Conservation (phyloP, 1,140 invertebrate genomes). For the Wasmannia auropunctata region DNA sequence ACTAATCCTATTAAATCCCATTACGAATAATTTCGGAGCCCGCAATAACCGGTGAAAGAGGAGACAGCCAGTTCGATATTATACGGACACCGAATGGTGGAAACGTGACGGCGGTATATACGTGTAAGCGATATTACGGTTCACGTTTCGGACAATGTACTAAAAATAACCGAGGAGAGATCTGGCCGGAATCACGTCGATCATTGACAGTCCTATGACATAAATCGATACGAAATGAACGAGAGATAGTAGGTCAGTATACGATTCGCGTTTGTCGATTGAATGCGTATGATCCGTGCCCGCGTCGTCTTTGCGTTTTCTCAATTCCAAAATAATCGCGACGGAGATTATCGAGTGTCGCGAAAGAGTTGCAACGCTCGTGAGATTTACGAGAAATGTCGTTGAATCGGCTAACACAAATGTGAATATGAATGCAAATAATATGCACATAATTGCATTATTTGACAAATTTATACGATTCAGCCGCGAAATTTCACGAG, state of each 20-base stretch:
- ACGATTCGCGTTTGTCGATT: slow-evolving; percentile 12
- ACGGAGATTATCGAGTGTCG: background rate
- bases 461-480: slow-evolving; percentile 55
- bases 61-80: slow-evolving; percentile 14
- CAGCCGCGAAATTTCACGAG: slow-evolving; percentile 32
- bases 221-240: slow-evolving; percentile 1
- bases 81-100: background rate
- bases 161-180: slow-evolving; percentile 8
- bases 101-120: background rate
- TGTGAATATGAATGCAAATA: slow-evolving; percentile 41
- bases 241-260: background rate
- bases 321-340: slow-evolving; percentile 2
- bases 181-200: background rate
- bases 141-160: background rate
- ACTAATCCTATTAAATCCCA: slow-evolving; percentile 78
- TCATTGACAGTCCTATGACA: slow-evolving; percentile 14
- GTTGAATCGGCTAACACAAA: slow-evolving; percentile 26
- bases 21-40: slow-evolving; percentile 74
- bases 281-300: background rate
- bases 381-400: slow-evolving; percentile 28
- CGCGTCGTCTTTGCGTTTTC: background rate
- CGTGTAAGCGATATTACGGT: slow-evolving; percentile 11
- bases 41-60: slow-evolving; percentile 62
- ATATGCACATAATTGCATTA: slow-evolving; percentile 54
- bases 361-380: background rate